Base-by-base conservation (phyloP, 2,113 vertebrate genomes). In the Puntigrus tetrazona region DNA sequence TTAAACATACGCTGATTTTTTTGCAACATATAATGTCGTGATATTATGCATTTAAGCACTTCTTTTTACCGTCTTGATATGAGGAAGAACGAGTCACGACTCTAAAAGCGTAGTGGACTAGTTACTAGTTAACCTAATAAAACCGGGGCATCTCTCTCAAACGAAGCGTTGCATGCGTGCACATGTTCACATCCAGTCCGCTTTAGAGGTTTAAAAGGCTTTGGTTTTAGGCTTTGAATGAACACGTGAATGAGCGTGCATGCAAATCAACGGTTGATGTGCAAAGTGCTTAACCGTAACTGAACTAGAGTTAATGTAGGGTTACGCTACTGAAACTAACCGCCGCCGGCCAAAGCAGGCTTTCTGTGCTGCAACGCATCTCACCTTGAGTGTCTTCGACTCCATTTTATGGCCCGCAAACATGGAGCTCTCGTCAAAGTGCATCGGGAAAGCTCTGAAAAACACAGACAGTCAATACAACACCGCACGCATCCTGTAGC, bases 341-440 rank as follows among this genome's bases (percentile, higher is more conserved):
- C 13, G 14, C 4, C 14, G 45, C 11, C 18, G 4, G 14, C 20
- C n/a, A 18, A 3, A 9, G 13, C 22, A 38, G 20, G 36, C 20
- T 70, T 3, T 79, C 27, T 63, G 52, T 65, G 7, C 38, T 27
- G 25, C n/a, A 7, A 52, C 52, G 22, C 36, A 10, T 0, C 50
- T 65, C 59, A 99, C 98, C 97, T 98, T 99, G 75, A 99, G 89
- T 0, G 92, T 97, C 61, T 96, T 96, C 55, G 97, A 97, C 83
- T 96, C 97, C 41, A 96, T 94, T 87, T 97, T 96, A 88, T 97
- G 92, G 81, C 98, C 97, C 7, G 97, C 96, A 89, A 99, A 99
- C 98, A 99, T 99, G 87, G 98, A 98, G 88, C 96, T 98, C 91
- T 99, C 98, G 59, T 99, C 97, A 84, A 99, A 99, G 92, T 99